A percentile compares a stretch with the other conserved stretches of the same genome.
phyloP scores from a whole-genome alignment of 2,797 vertebrate genomes.

The Pteronotus mesoamericanus region DNA sequence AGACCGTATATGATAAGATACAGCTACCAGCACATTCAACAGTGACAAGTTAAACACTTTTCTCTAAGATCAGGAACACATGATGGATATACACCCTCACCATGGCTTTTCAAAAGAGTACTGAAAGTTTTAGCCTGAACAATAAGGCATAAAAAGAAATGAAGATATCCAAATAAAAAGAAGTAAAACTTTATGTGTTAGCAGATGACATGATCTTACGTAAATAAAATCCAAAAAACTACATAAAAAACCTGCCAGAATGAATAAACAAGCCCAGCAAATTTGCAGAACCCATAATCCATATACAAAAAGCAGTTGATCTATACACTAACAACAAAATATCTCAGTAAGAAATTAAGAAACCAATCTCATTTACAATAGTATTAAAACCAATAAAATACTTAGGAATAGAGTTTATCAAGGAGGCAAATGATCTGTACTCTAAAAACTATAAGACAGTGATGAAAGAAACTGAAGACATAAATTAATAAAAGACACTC shows the following conservation, averaged over 20 bases:
- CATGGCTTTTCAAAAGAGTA: no score
- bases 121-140: no score
- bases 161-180: no score
- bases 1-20: neutral
- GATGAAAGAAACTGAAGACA: neutral
- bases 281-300: neutral
- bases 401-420: neutral
- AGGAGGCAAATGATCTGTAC: neutral
- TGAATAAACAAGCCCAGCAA: neutral
- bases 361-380: neutral
- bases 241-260: neutral
- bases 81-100: no score
- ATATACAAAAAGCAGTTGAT: neutral
- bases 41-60: neutral
- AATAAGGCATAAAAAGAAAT: no score
- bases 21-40: neutral
- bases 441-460: neutral
- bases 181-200: no score
- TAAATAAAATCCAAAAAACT: no score
- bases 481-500: neutral
- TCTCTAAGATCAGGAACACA: neutral
- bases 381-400: no score
- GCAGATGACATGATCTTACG: no score
- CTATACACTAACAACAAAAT: neutral
- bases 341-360: neutral